Evolutionary conservation across 2,113 vertebrate species (phyloP).

Genomic region (Rhizomys pruinosus): DNA sequence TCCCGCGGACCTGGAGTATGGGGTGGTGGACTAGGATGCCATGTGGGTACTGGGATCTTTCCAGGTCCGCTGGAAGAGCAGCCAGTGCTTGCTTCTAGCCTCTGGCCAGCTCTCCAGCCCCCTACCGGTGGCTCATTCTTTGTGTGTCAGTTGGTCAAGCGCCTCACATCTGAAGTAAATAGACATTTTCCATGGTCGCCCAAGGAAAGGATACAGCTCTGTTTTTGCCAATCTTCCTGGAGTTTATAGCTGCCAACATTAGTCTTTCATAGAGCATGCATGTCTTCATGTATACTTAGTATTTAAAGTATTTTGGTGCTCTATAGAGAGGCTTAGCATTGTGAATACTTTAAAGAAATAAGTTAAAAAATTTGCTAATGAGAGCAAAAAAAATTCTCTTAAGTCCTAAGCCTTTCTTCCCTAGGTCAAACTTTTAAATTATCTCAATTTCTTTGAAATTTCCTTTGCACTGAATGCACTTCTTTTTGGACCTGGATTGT

Average conservation of each 20-base stretch:
- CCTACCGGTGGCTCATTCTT: too few relatives aligned
- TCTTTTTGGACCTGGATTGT: background rate
- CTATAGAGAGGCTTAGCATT: background rate
- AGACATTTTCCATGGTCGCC: background rate
- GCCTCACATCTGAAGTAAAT: background rate
- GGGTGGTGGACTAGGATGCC: too few relatives aligned
- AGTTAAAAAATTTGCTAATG: conserved; percentile 57
- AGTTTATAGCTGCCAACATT: conserved; percentile 39
- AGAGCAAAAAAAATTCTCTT: background rate
- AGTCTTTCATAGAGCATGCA: conserved; percentile 11
- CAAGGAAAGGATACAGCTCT: conserved; percentile 11
- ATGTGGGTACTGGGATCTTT: too few relatives aligned
- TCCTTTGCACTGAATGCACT: background rate
- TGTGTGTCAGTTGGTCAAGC: too few relatives aligned
- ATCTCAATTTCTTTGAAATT: conserved; percentile 57
- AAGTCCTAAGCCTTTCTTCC: conserved; percentile 21
- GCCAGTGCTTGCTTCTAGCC: too few relatives aligned
- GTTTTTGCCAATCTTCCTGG: background rate
- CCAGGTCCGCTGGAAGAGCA: too few relatives aligned
- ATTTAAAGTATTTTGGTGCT: conserved; percentile 42
- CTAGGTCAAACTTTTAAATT: conserved; percentile 52
- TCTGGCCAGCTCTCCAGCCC: too few relatives aligned
- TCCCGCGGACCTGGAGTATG: too few relatives aligned
- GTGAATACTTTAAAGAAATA: conserved; percentile 30
- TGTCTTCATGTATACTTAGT: background rate